A percentile compares a stretch with the other conserved stretches of the same genome.
These are phyloP conservation scores for Axinella damicornis DNA, from an alignment of 37 sponge, comb jelly and placozoan species.

Conservation along the genomic window DNA sequence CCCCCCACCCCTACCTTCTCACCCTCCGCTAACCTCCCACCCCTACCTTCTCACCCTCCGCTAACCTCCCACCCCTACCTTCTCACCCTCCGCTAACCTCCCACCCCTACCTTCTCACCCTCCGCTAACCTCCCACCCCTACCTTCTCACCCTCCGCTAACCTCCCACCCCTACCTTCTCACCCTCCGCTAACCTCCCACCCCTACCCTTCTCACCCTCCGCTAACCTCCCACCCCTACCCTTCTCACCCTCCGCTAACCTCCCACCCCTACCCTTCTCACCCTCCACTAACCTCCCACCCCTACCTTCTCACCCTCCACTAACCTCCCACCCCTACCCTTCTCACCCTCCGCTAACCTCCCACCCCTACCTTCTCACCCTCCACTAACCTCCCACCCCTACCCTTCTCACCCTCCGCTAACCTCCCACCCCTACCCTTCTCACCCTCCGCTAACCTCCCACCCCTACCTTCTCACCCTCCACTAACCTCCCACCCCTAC, in stretches of 20 bases:
- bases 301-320: not conserved
- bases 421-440: not conserved
- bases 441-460: not conserved
- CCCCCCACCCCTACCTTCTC: too few species aligned
- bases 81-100: too few species aligned
- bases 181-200: not conserved
- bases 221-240: slow-evolving; percentile 15
- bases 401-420: not conserved
- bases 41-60: too few species aligned
- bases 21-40: too few species aligned
- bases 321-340: not conserved
- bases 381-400: slow-evolving; percentile 11
- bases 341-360: not conserved
- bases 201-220: not conserved
- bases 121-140: too few species aligned
- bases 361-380: not conserved
- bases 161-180: too few species aligned
- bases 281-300: not conserved
- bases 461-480: not conserved
- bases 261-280: slow-evolving; percentile 6
- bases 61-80: too few species aligned
- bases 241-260: not conserved
- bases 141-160: too few species aligned
- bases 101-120: too few species aligned
- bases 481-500: not conserved